Evolutionary conservation across 2,113 vertebrate species (phyloP).

Genomic region (Physeter macrocephalus): DNA sequence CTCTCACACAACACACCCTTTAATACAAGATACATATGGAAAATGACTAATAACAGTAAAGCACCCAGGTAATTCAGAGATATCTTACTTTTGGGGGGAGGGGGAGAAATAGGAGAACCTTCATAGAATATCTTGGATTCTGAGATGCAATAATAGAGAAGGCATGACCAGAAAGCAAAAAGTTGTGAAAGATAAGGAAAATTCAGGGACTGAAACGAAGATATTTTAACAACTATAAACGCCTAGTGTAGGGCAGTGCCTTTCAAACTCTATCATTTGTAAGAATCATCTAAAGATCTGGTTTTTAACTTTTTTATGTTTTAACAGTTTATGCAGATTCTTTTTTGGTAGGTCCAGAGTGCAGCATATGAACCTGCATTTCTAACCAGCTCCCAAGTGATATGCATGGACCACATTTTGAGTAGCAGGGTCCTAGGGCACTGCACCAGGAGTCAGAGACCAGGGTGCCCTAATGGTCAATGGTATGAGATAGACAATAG

Average conservation of each 20-base stretch:
- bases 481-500: background rate
- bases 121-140: background rate
- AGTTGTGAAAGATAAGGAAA: background rate
- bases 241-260: background rate
- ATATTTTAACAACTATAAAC: background rate
- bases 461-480: background rate
- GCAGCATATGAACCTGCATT: background rate
- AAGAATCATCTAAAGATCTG: background rate
- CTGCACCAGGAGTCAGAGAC: background rate
- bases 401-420: background rate
- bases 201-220: background rate
- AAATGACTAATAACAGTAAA: background rate
- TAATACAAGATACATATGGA: background rate
- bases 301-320: background rate
- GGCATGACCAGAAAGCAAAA: background rate
- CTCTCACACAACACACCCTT: background rate
- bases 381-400: background rate
- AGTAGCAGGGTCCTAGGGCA: background rate
- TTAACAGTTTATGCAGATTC: background rate
- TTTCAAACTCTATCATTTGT: background rate
- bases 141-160: background rate
- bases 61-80: background rate
- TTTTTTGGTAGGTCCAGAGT: background rate
- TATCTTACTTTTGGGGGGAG: background rate
- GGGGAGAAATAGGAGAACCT: background rate